Evolutionary conservation across 2,888 invertebrate genomes (phyloP).

Genomic region (Macrophya annulata): DNA sequence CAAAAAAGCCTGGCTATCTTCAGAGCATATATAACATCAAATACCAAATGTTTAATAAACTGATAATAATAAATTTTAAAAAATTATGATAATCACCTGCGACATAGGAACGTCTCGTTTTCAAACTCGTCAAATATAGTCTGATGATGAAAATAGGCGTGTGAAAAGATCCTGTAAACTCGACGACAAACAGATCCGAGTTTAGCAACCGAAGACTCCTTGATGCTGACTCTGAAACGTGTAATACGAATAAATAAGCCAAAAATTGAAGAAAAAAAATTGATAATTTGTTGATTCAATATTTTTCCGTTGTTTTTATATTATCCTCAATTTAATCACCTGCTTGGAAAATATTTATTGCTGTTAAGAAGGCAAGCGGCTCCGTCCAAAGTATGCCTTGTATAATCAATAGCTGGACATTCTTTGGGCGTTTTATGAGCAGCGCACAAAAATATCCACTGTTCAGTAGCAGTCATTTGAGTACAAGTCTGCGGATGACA

Average conservation of each 20-base stretch:
- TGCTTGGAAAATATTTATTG: constrained; percentile 99
- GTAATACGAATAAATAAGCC: constrained; percentile 3
- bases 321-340: constrained; percentile 81
- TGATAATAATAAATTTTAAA: neutral
- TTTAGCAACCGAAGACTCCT: constrained; percentile 99
- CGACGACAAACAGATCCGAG: constrained; percentile 98
- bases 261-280: neutral
- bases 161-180: constrained; percentile 99
- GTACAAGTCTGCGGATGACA: constrained; percentile 98
- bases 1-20: neutral
- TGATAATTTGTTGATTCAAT: neutral
- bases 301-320: neutral
- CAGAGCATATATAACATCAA: neutral
- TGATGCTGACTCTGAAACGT: constrained; percentile 94
- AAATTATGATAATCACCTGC: constrained; percentile 78
- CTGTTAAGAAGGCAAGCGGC: constrained; percentile 99
- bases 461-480: constrained; percentile 99
- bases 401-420: constrained; percentile 99
- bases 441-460: constrained; percentile 99
- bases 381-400: constrained; percentile 98
- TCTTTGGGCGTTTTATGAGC: constrained; percentile 99
- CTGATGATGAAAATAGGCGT: constrained; percentile 99
- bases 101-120: constrained; percentile 96
- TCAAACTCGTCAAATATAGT: constrained; percentile 99
- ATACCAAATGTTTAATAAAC: neutral